Evolutionary conservation across 2,113 vertebrate species (phyloP), one percentile per base, ranked within the genome.

Genomic region (Passer montanus): DNA sequence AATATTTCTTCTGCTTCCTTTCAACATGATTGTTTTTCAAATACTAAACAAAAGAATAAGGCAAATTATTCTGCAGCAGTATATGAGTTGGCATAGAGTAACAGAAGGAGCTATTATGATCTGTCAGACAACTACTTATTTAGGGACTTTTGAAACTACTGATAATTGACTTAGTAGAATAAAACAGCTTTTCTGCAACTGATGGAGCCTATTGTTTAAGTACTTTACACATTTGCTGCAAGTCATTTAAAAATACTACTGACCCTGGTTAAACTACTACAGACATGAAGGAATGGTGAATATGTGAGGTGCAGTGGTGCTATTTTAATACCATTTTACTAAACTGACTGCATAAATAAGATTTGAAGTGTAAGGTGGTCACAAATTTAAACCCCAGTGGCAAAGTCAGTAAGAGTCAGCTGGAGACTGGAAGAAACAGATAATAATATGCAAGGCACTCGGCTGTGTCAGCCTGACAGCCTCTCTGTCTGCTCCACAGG

Each of bases 61-160:
- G 47, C 64, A 95, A 96, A 96, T 97, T 94, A 93, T 96, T 96
- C 90, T 87, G 73, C 89, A 87, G 73, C 60, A 93, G n/a, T 74
- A 27, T 90, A 94, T 90, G 90, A 93, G 69, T 69, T 93, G 90
- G 79, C 95, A 92, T 33, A 87, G 78, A 95, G 89, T 70, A 95
- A 82, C 93, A 96, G 94, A 95, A 97, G 90, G 37, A 96, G 72
- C 63, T 94, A 91, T 97, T 97, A 94, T 16, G 64, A 91, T 97
- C 76, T 94, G 91, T 96, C 95, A 96, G 90, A 90, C 77, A 95
- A 93, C 84, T 97, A 97, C 90, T 93, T 95, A 95, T 94, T 96
- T 97, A 96, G 91, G 49, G 84, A 96, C 84, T 95, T 96, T 88
- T 91, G 85, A 92, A 95, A 97, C 91, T 73, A 93, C 63, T 84